Conservation (phyloP, 2,888 invertebrate genomes). For the Dichetophora obliterata region DNA sequence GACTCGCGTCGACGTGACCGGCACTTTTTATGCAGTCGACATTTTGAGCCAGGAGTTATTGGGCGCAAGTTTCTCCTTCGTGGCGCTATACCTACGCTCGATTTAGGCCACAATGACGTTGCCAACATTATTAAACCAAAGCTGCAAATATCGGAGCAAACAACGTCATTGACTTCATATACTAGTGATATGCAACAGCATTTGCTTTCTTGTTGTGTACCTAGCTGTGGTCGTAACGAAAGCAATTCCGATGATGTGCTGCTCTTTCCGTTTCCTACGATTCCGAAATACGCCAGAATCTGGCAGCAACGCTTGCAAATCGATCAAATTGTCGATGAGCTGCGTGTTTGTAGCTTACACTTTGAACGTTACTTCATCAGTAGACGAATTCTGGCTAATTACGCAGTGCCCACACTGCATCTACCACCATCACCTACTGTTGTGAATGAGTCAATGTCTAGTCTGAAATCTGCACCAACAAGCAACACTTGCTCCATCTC, state of each 20-base stretch:
- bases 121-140: constrained; percentile 21
- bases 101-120: constrained; percentile 39
- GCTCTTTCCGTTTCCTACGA: constrained; percentile 34
- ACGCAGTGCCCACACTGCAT: constrained; percentile 45
- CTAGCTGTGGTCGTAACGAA: constrained; percentile 26
- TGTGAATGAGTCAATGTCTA: constrained; percentile 41
- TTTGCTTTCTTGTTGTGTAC: constrained; percentile 33
- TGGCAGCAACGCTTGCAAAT: constrained; percentile 35
- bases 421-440: constrained; percentile 27
- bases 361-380: constrained; percentile 27
- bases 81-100: constrained; percentile 39
- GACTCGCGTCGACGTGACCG: constrained; percentile 29
- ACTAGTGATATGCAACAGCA: not conserved
- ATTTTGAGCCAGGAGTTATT: constrained; percentile 39
- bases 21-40: constrained; percentile 38
- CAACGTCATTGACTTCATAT: not conserved
- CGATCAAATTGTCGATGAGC: constrained; percentile 13
- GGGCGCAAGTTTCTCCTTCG: constrained; percentile 33
- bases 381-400: not conserved
- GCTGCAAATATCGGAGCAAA: not conserved
- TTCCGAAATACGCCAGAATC: constrained; percentile 16
- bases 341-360: constrained; percentile 46
- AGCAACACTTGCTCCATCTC: constrained; percentile 36
- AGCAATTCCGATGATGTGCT: not conserved
- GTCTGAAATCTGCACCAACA: constrained; percentile 34